Percentiles rank a stretch among this genome's conserved stretches.
Conservation (phyloP, 53 echinoderm and acorn worm genomes). For the Paelopatides confundens region DNA sequence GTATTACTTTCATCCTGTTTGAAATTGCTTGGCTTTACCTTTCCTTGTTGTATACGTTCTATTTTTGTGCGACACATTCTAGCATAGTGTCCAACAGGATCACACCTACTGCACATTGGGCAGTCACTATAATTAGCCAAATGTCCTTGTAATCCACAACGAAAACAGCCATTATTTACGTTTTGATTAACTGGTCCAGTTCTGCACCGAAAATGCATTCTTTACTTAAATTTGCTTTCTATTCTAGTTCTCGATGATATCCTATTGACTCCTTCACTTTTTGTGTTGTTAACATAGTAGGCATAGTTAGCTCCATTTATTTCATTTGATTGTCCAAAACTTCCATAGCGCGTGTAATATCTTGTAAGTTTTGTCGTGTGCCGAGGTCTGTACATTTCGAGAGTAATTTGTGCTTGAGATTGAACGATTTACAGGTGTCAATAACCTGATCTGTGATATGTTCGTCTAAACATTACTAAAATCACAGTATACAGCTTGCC, state of each 20-base stretch:
- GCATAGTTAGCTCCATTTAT: not conserved
- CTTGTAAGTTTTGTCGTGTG: conserved; percentile 39
- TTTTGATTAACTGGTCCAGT: not conserved
- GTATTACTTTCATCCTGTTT: not conserved
- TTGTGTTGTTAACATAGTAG: not conserved
- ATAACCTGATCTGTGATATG: conserved; percentile 68
- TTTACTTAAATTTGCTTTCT: not conserved
- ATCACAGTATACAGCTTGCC: conserved; percentile 55
- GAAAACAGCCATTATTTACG: not conserved
- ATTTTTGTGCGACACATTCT: not conserved
- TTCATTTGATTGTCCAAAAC: conserved; percentile 42
- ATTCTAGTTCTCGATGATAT: not conserved
- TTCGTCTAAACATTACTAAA: conserved; percentile 47
- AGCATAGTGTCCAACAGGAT: not conserved
- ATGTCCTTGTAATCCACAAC: not conserved
- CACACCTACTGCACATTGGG: not conserved
- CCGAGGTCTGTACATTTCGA: conserved; percentile 42
- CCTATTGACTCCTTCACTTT: not conserved
- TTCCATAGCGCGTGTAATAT: conserved; percentile 46
- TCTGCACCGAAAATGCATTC: not conserved
- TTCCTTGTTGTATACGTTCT: not conserved
- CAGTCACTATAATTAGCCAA: not conserved
- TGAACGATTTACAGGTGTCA: too few species aligned
- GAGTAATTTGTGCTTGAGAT: conserved; percentile 52
- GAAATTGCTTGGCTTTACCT: not conserved